Evolutionary conservation across 2,888 invertebrate genomes (phyloP).

Genomic region (Leptopilina myrica): DNA sequence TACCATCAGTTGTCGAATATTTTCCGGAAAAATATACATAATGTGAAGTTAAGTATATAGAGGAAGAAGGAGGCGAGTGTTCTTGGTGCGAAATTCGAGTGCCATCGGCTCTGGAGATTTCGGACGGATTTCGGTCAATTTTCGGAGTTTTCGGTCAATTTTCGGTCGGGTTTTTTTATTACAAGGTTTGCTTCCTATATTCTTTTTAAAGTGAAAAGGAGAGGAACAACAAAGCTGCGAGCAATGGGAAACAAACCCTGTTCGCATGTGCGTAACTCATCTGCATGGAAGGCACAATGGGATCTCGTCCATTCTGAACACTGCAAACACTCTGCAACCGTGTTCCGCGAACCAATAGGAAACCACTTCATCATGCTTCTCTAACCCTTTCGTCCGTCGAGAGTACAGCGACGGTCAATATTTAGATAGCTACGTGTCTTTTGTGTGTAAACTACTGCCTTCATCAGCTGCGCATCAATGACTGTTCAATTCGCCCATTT

Average conservation of each 20-base stretch:
- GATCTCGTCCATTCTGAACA: conserved; percentile 71
- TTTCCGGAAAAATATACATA: not conserved
- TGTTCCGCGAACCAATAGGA: conserved; percentile 67
- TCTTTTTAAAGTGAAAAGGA: conserved; percentile 47
- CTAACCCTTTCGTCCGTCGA: conserved; percentile 67
- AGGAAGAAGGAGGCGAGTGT: conserved; percentile 40
- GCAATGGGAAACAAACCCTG: conserved; percentile 60
- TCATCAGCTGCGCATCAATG: conserved; percentile 12
- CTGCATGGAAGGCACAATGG: conserved; percentile 75
- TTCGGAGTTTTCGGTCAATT: conserved; percentile 46
- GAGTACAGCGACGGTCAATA: conserved; percentile 51
- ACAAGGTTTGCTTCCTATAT: conserved; percentile 36
- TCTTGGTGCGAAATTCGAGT: conserved; percentile 19
- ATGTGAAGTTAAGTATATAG: not conserved
- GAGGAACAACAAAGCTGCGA: conserved; percentile 49
- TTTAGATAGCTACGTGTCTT: conserved; percentile 43
- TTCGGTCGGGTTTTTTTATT: conserved; percentile 49
- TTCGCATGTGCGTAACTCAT: conserved; percentile 69
- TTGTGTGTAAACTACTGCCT: conserved; percentile 33
- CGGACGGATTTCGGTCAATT: conserved; percentile 50
- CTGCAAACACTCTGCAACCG: conserved; percentile 71
- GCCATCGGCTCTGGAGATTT: not conserved
- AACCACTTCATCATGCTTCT: conserved; percentile 67
- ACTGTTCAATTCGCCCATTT: not conserved
- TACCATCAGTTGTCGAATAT: conserved; percentile 20